These are phyloP conservation scores for Pocillopora damicornis DNA, from an alignment of 64 coral and sea anemone species.

Conservation along the genomic window DNA sequence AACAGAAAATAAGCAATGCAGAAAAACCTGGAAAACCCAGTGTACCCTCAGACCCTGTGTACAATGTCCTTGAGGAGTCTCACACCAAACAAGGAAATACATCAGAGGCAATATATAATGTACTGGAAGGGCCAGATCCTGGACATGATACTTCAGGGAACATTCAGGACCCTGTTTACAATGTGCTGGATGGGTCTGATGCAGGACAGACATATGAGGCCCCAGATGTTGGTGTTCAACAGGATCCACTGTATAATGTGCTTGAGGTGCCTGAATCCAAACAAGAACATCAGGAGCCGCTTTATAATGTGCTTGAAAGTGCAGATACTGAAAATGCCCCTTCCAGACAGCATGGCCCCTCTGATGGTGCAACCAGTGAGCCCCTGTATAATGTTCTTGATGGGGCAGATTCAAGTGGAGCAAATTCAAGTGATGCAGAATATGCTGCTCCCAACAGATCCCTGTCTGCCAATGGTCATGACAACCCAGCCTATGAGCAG, in stretches of 20 bases:
- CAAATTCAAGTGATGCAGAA: background rate
- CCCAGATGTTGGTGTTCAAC: background rate
- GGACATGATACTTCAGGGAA: background rate
- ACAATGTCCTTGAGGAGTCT: background rate
- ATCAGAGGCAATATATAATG: no score
- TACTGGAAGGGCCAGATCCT: background rate
- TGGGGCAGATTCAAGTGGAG: background rate
- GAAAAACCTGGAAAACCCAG: background rate
- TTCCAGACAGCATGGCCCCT: no score
- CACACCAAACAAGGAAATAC: background rate
- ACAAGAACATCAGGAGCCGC: background rate
- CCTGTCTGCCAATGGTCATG: background rate
- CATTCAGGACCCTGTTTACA: background rate
- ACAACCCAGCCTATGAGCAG: slow-evolving; percentile 34
- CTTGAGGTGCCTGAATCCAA: background rate
- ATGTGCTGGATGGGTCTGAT: slow-evolving; percentile 5
- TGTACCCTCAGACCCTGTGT: background rate
- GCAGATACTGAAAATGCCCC: background rate
- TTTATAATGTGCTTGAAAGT: slow-evolving; percentile 14
- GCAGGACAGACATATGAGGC: background rate
- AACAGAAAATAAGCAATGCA: background rate
- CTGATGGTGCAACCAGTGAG: background rate
- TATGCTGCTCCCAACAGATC: background rate
- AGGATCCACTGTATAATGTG: slow-evolving; percentile 10
- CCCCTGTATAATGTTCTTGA: slow-evolving; percentile 13